A percentile compares a stretch with the other conserved stretches of the same genome.
phyloP scores from a whole-genome alignment of 2,797 vertebrate genomes.

The Gobionotothen gibberifrons region DNA sequence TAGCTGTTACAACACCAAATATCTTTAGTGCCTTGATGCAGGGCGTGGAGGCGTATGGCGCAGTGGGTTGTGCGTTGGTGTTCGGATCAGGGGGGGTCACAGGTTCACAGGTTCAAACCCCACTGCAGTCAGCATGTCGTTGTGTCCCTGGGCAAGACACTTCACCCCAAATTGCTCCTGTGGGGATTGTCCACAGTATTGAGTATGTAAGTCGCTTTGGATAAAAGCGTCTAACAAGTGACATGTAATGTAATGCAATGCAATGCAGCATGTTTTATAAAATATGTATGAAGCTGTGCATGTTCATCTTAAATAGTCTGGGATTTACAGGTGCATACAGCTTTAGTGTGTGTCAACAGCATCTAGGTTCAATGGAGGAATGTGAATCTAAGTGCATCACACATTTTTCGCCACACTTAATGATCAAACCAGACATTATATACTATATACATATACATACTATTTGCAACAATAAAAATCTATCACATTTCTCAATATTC shows the following conservation, averaged over 20 bases:
- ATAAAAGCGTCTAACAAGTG: no score
- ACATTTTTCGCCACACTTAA: constrained; percentile 2
- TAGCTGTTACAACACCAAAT: constrained; percentile 1
- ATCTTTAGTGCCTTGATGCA: not conserved
- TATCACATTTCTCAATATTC: not conserved
- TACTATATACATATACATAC: not conserved
- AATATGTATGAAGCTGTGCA: not conserved
- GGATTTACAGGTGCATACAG: not conserved
- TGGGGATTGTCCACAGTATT: no score
- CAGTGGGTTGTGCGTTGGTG: no score
- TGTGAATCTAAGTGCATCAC: not conserved
- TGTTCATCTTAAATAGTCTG: not conserved
- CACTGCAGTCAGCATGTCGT: no score
- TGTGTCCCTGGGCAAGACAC: no score
- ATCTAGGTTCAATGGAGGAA: not conserved
- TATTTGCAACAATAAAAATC: not conserved
- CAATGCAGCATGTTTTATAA: not conserved
- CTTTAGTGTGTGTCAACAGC: not conserved
- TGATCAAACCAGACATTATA: not conserved
- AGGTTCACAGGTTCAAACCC: no score
- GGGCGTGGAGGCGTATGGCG: no score
- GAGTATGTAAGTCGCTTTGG: no score
- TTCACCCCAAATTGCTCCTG: no score
- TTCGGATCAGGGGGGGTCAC: no score
- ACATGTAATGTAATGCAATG: no score